Evolutionary conservation across 92 coral and sea anemone species (phyloP).

Genomic region (Parazoanthus darwini): DNA sequence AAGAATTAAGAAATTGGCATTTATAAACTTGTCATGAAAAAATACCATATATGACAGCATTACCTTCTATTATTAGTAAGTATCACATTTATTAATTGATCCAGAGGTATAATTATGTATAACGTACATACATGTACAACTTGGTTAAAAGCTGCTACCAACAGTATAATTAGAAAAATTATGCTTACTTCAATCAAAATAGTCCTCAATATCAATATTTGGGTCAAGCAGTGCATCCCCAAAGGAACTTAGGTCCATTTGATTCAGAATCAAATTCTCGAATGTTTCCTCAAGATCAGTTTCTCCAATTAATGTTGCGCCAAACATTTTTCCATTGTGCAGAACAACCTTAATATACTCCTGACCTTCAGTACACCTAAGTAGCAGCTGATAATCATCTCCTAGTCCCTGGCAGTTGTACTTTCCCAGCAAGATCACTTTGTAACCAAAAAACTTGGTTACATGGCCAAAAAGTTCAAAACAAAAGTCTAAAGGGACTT

Average conservation of each 20-base stretch:
- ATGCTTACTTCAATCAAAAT: conserved; percentile 75
- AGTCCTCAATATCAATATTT: conserved; percentile 90
- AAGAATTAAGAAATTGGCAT: no score
- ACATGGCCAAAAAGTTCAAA: conserved; percentile 93
- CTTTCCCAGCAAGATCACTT: conserved; percentile 84
- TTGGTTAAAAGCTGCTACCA: no score
- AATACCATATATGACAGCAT: no score
- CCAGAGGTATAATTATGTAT: no score
- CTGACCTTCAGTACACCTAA: conserved; percentile 79
- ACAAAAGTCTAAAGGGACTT: conserved; percentile 78
- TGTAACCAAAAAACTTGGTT: conserved; percentile 92
- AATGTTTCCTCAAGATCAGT: conserved; percentile 97
- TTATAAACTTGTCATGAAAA: no score
- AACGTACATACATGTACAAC: no score
- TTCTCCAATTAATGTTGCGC: conserved; percentile 94
- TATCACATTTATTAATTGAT: no score
- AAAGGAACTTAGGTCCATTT: conserved; percentile 79
- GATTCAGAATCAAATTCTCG: conserved; percentile 93
- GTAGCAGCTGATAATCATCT: conserved; percentile 71
- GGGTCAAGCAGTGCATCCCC: conserved; percentile 88
- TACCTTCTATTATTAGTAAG: no score
- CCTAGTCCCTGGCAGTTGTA: conserved; percentile 86
- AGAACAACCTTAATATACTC: conserved; percentile 92
- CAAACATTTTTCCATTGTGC: conserved; percentile 79
- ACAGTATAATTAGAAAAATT: no score